Conservation (phyloP, 1,140 invertebrate species). For the Bombus cullumanus region DNA sequence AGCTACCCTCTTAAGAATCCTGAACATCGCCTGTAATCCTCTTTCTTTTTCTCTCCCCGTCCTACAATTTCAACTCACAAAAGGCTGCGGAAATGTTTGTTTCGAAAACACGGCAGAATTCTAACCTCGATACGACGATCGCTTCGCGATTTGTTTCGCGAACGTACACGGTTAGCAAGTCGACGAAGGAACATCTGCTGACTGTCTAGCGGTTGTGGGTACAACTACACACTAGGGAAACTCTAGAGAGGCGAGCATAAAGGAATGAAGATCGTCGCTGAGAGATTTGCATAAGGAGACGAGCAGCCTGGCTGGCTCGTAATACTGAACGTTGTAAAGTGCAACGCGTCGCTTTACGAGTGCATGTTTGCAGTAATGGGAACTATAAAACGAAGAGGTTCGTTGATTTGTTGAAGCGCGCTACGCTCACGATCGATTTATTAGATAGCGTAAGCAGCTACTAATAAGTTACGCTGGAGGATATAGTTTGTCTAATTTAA, state of each 20-base stretch:
- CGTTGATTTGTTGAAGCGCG: constrained; percentile 15
- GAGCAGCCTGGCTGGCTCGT: not conserved
- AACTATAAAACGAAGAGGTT: constrained; percentile 32
- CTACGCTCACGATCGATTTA: constrained; percentile 27
- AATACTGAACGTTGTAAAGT: constrained; percentile 16
- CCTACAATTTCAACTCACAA: too few relatives aligned
- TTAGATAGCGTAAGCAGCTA: not conserved
- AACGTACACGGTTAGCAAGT: not conserved
- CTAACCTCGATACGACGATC: not conserved
- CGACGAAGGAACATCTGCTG: constrained; percentile 20
- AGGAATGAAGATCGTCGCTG: constrained; percentile 39
- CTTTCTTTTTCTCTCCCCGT: not conserved
- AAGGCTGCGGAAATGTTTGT: not conserved
- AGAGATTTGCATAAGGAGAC: constrained; percentile 40
- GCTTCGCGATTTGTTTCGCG: not conserved
- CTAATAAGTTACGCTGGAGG: not conserved
- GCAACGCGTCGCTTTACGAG: constrained; percentile 27
- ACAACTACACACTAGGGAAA: constrained; percentile 4
- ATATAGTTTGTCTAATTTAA: not conserved
- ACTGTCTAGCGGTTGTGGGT: constrained; percentile 1
- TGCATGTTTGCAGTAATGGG: constrained; percentile 32
- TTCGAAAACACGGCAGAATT: not conserved
- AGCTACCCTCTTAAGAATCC: constrained; percentile 2
- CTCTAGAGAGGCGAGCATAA: not conserved
- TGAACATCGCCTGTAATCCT: not conserved